phyloP scores from a whole-genome alignment of 37 sponge, comb jelly and placozoan genomes.

The Chondrilla cf. caribensis region DNA sequence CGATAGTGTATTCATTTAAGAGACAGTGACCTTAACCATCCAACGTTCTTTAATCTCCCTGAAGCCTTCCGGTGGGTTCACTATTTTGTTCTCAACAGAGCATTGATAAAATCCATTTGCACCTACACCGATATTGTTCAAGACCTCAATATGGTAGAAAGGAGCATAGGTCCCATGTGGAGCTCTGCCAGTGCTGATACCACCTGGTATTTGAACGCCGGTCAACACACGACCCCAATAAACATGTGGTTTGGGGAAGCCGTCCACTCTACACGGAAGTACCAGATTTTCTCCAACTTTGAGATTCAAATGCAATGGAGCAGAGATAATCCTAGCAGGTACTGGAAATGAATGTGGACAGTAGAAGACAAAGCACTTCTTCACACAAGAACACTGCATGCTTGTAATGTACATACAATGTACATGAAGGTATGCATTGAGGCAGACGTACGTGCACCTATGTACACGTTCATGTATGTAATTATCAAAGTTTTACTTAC shows the following conservation, averaged over 20 bases:
- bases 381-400: no score
- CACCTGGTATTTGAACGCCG: not conserved
- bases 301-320: not conserved
- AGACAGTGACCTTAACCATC: not conserved
- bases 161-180: not conserved
- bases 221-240: not conserved
- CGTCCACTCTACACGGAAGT: not conserved
- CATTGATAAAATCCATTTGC: not conserved
- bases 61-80: not conserved
- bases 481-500: no score
- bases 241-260: not conserved
- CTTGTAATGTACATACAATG: no score
- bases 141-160: not conserved
- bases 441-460: no score
- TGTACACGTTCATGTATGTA: no score
- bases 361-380: no score
- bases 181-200: not conserved
- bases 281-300: not conserved
- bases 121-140: not conserved
- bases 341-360: not conserved
- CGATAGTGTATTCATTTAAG: no score
- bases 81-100: not conserved
- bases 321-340: constrained; percentile 7
- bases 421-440: no score
- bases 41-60: not conserved